Conservation (phyloP, 2,888 invertebrate genomes). For the Apeira syringaria region DNA sequence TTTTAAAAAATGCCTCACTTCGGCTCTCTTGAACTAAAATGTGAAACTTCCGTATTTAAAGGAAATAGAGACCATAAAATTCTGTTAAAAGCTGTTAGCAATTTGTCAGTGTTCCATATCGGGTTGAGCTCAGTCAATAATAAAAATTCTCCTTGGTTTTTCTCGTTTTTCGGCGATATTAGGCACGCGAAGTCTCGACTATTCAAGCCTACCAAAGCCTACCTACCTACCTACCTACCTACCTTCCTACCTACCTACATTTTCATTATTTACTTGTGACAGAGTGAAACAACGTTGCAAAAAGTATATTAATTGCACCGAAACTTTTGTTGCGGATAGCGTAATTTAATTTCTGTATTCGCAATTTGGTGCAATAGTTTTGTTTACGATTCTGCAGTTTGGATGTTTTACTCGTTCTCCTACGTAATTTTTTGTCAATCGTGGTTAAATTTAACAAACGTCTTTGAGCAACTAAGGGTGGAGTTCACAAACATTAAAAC, state of each 20-base stretch:
- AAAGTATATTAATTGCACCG: slow-evolving; percentile 67
- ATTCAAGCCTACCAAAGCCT: slow-evolving; percentile 46
- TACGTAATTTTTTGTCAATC: no score
- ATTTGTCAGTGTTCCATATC: slow-evolving; percentile 76
- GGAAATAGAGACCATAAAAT: slow-evolving; percentile 51
- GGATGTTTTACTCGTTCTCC: no score
- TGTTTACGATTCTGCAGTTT: slow-evolving; percentile 13
- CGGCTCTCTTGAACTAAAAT: slow-evolving; percentile 45
- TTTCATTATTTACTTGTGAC: slow-evolving; percentile 67
- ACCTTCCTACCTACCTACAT: no score
- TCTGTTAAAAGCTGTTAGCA: slow-evolving; percentile 65
- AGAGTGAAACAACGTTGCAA: slow-evolving; percentile 62
- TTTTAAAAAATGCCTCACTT: slow-evolving; percentile 56
- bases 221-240: no score
- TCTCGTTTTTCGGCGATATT: slow-evolving; percentile 69
- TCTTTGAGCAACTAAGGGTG: no score
- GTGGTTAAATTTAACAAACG: no score
- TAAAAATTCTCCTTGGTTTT: slow-evolving; percentile 66
- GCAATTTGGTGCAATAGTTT: slow-evolving; percentile 34
- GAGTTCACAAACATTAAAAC: no score
- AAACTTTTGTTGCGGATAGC: slow-evolving; percentile 50
- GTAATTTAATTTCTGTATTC: slow-evolving; percentile 46
- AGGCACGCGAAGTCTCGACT: slow-evolving; percentile 73
- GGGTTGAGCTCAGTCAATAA: slow-evolving; percentile 72
- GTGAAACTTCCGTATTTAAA: slow-evolving; percentile 43